Percentiles rank a stretch among this genome's conserved stretches.
Evolutionary conservation across 2,113 vertebrate species (phyloP).

Genomic region (Oreamnos americanus): DNA sequence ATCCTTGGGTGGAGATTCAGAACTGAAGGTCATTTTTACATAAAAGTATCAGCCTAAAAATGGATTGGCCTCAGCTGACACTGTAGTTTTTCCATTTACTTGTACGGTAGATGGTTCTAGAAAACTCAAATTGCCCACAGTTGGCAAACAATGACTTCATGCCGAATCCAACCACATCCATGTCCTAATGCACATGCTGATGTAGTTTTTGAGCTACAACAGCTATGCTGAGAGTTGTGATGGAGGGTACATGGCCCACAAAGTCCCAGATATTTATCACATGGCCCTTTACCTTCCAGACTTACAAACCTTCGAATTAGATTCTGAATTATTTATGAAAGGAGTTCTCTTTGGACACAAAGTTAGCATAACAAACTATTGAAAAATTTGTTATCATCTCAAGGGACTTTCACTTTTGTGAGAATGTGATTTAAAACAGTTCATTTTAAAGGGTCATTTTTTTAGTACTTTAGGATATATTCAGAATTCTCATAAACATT

Average conservation of each 20-base stretch:
- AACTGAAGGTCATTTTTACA: conserved; percentile 32
- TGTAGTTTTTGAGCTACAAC: background rate
- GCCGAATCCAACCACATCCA: background rate
- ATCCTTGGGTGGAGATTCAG: conserved; percentile 6
- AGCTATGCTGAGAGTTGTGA: background rate
- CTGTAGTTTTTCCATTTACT: background rate
- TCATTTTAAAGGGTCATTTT: background rate
- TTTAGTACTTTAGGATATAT: background rate
- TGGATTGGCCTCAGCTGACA: background rate
- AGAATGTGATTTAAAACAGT: conserved; percentile 5
- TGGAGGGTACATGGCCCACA: background rate
- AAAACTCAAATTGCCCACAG: background rate
- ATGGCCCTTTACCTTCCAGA: background rate
- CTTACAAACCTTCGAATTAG: background rate
- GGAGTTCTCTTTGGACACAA: background rate
- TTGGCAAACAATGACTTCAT: background rate
- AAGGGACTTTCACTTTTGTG: background rate
- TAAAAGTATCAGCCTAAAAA: conserved; percentile 28
- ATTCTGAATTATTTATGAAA: background rate
- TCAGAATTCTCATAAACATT: background rate
- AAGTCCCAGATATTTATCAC: background rate
- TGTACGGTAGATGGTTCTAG: background rate
- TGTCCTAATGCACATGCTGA: background rate
- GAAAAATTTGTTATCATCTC: background rate
- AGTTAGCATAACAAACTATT: background rate